Conservation (phyloP, 2,888 invertebrate species). For the Rhopalosiphum nymphaeae region DNA sequence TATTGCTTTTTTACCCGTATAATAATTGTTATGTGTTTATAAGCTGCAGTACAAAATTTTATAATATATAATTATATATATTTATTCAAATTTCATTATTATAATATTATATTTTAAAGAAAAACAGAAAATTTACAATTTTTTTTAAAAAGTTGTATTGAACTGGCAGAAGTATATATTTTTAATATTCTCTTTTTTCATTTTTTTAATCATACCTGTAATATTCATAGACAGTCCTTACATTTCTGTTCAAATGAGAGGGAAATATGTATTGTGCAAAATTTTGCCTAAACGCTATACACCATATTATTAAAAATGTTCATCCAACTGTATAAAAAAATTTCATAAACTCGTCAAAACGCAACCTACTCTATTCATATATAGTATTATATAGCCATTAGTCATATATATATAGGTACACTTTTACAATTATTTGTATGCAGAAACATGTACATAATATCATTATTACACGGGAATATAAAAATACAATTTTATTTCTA, state of each 20-base stretch:
- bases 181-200: background rate
- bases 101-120: background rate
- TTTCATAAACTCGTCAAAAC: background rate
- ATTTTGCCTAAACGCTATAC: background rate
- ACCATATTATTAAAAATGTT: background rate
- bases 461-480: background rate
- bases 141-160: background rate
- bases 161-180: background rate
- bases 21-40: background rate
- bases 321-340: background rate
- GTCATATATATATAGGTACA: too few species aligned
- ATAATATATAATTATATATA: background rate
- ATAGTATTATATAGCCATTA: background rate
- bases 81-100: background rate
- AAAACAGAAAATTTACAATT: background rate
- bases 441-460: background rate
- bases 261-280: background rate
- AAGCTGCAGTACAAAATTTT: background rate
- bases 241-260: background rate
- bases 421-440: background rate
- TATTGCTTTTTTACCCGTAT: background rate
- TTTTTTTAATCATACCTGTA: background rate
- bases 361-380: background rate
- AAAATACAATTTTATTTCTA: background rate
- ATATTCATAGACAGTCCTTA: background rate